These are phyloP conservation scores for Eumaeus atala DNA, from an alignment of 1,140 invertebrate genomes.

Conservation along the genomic window DNA sequence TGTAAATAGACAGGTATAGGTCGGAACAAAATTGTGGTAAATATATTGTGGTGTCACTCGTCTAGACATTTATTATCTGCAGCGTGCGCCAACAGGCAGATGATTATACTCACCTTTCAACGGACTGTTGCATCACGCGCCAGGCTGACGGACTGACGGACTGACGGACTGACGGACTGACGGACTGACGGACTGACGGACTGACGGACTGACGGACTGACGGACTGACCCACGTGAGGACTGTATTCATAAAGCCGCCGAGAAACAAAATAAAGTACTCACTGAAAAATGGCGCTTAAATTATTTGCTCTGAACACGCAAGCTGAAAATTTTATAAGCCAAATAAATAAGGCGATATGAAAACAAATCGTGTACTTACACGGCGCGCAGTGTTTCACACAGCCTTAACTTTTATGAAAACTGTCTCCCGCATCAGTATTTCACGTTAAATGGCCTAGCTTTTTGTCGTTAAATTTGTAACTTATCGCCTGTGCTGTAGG, in stretches of 20 bases:
- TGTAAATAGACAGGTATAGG: too few species aligned
- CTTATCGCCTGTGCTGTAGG: constrained; percentile 38
- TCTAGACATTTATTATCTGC: too few species aligned
- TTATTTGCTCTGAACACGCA: neutral
- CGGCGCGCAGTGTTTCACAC: constrained; percentile 30
- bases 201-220: too few species aligned
- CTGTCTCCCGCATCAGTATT: constrained; percentile 49
- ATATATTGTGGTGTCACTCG: too few species aligned
- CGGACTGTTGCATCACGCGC: too few species aligned
- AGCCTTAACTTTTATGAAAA: constrained; percentile 53
- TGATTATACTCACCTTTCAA: too few species aligned
- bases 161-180: too few species aligned
- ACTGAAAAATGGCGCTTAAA: constrained; percentile 11
- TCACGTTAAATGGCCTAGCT: constrained; percentile 60
- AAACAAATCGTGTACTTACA: constrained; percentile 38
- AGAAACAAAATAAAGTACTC: neutral
- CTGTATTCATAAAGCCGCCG: neutral
- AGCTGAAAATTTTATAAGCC: constrained; percentile 13
- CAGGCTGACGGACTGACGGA: too few species aligned
- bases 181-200: too few species aligned
- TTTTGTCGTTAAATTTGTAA: constrained; percentile 64
- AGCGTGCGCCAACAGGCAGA: too few species aligned
- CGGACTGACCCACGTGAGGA: too few species aligned
- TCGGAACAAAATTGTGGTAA: too few species aligned
- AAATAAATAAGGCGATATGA: constrained; percentile 25